Percentiles rank a stretch among this genome's conserved stretches.
Conservation (phyloP, 2,888 invertebrate genomes). For the Elaeidobius kamerunicus region DNA sequence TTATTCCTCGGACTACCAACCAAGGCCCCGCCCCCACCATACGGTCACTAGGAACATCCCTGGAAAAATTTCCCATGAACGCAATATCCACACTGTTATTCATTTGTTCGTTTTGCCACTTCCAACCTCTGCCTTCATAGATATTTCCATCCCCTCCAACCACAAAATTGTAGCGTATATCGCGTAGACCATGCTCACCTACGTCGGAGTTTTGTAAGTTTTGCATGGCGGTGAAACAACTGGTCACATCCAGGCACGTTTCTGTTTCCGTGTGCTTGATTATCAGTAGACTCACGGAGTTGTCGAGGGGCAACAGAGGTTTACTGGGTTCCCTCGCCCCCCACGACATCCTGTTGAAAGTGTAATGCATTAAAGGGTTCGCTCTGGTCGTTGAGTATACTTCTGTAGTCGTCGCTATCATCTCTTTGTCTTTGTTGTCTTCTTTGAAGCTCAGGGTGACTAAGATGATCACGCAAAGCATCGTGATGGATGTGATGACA, state of each 20-base stretch:
- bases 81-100: slow-evolving; percentile 32
- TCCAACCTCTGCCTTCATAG: slow-evolving; percentile 60
- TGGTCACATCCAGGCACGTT: slow-evolving; percentile 47
- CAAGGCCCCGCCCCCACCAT: slow-evolving; percentile 51
- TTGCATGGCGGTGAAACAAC: slow-evolving; percentile 53
- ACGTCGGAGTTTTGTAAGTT: slow-evolving; percentile 49
- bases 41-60: slow-evolving; percentile 38
- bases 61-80: slow-evolving; percentile 32
- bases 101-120: slow-evolving; percentile 39
- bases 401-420: too few species aligned
- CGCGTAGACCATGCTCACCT: slow-evolving; percentile 40
- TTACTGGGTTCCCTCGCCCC: slow-evolving; percentile 55
- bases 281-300: slow-evolving; percentile 42
- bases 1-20: slow-evolving; percentile 42
- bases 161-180: slow-evolving; percentile 53
- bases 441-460: too few species aligned
- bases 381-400: too few species aligned
- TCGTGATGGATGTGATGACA: too few species aligned
- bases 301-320: background rate
- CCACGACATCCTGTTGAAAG: slow-evolving; percentile 51
- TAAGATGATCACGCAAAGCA: too few species aligned
- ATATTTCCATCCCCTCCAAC: slow-evolving; percentile 75
- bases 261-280: slow-evolving; percentile 54
- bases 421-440: too few species aligned
- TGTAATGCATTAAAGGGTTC: slow-evolving; percentile 9